Conservation (phyloP, 2,888 invertebrate species). For the Crematogaster levior region DNA sequence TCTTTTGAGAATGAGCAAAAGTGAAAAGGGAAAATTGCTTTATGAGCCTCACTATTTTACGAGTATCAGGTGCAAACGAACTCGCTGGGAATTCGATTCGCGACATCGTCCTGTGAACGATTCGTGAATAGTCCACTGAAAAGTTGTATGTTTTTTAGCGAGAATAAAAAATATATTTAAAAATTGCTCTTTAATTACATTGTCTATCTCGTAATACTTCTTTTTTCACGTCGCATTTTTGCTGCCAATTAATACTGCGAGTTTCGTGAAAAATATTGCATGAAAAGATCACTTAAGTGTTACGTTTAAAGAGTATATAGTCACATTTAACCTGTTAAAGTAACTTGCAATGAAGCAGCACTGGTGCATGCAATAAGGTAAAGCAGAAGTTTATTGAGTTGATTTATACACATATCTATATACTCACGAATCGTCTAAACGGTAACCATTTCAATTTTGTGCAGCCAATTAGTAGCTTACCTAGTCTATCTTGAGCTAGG, state of each 20-base stretch:
- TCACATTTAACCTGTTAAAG: background rate
- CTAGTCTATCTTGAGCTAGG: background rate
- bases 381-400: slow-evolving; percentile 16
- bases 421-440: background rate
- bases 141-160: background rate
- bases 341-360: background rate
- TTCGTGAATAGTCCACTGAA: slow-evolving; percentile 52
- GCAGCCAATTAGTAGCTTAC: slow-evolving; percentile 35
- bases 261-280: background rate
- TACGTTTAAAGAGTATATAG: background rate
- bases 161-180: background rate
- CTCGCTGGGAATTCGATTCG: slow-evolving; percentile 47
- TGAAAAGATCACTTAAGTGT: background rate
- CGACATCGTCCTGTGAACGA: slow-evolving; percentile 43
- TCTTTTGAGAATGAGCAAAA: slow-evolving; percentile 20
- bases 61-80: slow-evolving; percentile 11
- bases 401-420: no score
- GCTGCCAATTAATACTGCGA: background rate
- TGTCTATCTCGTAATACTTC: background rate
- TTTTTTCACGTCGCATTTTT: background rate
- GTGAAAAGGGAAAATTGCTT: slow-evolving; percentile 9
- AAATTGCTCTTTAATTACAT: background rate
- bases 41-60: slow-evolving; percentile 25
- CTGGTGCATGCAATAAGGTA: background rate
- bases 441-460: slow-evolving; percentile 24